Percentiles rank a stretch among this genome's conserved stretches.
Conservation (phyloP, 2,888 invertebrate species). For the Biston stratarius region DNA sequence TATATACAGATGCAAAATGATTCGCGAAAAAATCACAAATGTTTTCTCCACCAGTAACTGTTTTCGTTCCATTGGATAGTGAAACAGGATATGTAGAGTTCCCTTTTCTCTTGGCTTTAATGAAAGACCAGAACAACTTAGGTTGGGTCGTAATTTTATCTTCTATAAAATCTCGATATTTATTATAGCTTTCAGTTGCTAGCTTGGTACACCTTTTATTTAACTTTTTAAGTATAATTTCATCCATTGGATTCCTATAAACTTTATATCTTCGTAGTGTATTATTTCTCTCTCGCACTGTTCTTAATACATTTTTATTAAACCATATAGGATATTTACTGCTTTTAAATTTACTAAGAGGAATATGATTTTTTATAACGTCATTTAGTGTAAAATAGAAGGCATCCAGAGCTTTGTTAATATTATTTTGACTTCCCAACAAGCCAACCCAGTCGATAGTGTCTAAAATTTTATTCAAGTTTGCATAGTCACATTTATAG, state of each 20-base stretch:
- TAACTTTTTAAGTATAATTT: not conserved
- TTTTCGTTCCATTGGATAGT: slow-evolving; percentile 6
- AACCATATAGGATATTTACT: not conserved
- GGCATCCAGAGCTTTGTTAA: not conserved
- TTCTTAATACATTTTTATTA: not conserved
- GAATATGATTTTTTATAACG: not conserved
- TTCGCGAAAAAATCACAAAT: not conserved
- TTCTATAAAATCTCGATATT: not conserved
- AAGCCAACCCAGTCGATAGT: not conserved
- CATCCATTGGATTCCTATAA: slow-evolving; percentile 1
- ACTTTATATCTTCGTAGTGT: not conserved
- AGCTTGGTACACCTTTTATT: not conserved
- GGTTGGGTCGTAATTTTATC: not conserved
- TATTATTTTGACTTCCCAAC: not conserved
- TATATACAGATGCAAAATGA: not conserved
- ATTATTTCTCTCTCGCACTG: not conserved
- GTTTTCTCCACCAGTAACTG: slow-evolving; percentile 1
- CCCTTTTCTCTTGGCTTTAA: not conserved
- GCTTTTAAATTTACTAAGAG: not conserved
- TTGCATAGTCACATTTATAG: not conserved
- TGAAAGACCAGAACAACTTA: slow-evolving; percentile 2
- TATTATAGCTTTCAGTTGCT: not conserved
- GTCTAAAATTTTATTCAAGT: not conserved
- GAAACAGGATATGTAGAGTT: not conserved
- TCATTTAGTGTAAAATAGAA: not conserved